Percentiles rank a stretch among this genome's conserved stretches.
Conservation (phyloP, 2,888 invertebrate genomes). For the Meiosimyza platycephala region DNA sequence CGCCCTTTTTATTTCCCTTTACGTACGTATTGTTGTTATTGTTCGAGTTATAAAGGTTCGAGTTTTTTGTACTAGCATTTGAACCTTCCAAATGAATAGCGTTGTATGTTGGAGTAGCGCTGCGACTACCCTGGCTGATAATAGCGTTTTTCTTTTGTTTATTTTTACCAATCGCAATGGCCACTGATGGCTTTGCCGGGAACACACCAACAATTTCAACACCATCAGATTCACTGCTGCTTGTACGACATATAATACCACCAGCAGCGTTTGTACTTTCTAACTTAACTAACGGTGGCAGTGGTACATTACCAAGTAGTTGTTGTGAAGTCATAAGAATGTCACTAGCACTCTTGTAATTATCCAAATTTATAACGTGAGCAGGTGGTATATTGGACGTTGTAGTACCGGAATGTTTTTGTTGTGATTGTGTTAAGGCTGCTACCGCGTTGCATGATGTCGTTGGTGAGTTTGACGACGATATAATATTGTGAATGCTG, state of each 20-base stretch:
- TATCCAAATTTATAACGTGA: conserved; percentile 64
- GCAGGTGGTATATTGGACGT: conserved; percentile 45
- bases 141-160: conserved; percentile 41
- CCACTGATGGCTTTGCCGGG: conserved; percentile 47
- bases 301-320: conserved; percentile 45
- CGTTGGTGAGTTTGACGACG: conserved; percentile 47
- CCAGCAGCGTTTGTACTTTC: conserved; percentile 17
- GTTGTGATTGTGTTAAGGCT: conserved; percentile 37
- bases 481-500: conserved; percentile 61
- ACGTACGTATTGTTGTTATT: conserved; percentile 39
- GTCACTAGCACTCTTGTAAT: conserved; percentile 62
- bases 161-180: conserved; percentile 33
- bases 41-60: conserved; percentile 31
- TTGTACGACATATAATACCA: conserved; percentile 49
- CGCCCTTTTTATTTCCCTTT: conserved; percentile 43
- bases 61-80: conserved; percentile 33
- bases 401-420: conserved; percentile 47
- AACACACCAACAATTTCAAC: conserved; percentile 65
- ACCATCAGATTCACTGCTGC: conserved; percentile 65
- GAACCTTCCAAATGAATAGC: conserved; percentile 26
- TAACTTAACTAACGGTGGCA: background rate
- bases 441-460: conserved; percentile 29
- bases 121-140: conserved; percentile 24
- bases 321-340: conserved; percentile 63
- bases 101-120: conserved; percentile 20